Base-by-base conservation (phyloP, 2,888 invertebrate genomes). In the Agrochola circellaris region DNA sequence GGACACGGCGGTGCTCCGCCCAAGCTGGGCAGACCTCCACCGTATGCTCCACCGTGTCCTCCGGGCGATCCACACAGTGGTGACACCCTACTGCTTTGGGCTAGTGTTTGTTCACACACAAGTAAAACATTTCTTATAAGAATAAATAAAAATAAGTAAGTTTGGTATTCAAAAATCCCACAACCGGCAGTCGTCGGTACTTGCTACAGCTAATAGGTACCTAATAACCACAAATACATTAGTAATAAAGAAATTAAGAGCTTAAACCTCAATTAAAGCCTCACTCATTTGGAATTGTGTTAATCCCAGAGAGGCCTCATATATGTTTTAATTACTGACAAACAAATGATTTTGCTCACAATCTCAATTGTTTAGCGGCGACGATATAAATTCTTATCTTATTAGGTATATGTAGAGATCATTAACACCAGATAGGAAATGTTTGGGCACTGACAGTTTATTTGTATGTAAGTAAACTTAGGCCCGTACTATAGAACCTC, bases 381-480 rank as follows among this genome's bases (percentile, higher is more conserved):
- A 58, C 30, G 15, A 54, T 51, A 81, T 58, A 62, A 54, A 38
- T 56, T 56, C 38, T 73, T 79, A 70, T 76, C 66, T 11, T 58
- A 30, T 11, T 20, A 64, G n/a, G n/a, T 42, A 5, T 42, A 73
- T 38, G 38, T 9, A 34, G 42, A 42, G 66, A 54, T 78, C 58
- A 66, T 79, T 13, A 51, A 42, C 23, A 56, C 17, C 15, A 45
- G 45, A 56, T 30, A 65, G 17, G 6, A 69, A 34, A 61, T 61
- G 8, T 54, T 60, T 26, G 60, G 26, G 7, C 51, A 54, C 34
- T 26, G n/a, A 20, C 62, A 42, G 15, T 42, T 17, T 64, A 64
- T n/a, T 23, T 38, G 15, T 38, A 4, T 58, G 4, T 64, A 51
- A 51, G 8, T 64, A 51, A 51, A 51, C 38, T n/a, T n/a, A n/a